Conservation (phyloP, 2,113 vertebrate species). For the Muntiacus reevesi region DNA sequence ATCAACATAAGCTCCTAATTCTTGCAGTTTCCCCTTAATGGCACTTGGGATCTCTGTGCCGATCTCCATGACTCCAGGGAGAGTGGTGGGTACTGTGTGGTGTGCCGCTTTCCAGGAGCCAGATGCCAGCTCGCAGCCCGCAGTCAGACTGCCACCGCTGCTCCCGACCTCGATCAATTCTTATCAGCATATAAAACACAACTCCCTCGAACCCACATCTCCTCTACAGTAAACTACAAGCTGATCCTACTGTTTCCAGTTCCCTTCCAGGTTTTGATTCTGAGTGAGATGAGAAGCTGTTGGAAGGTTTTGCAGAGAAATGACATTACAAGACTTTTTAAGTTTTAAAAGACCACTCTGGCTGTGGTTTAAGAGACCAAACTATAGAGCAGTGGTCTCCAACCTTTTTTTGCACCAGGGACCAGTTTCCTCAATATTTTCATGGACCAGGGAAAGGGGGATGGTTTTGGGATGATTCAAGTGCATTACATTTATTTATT, state of each 20-base stretch:
- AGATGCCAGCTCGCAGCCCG: background rate
- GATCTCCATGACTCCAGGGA: conserved; percentile 80
- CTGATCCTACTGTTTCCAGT: background rate
- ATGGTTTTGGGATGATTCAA: background rate
- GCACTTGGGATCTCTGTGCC: conserved; percentile 87
- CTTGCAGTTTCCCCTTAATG: conserved; percentile 96
- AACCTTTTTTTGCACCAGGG: background rate
- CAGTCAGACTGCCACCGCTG: background rate
- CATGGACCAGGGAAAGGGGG: background rate
- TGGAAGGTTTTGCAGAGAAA: background rate
- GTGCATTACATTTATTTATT: background rate
- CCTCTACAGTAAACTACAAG: background rate
- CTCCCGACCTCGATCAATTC: background rate
- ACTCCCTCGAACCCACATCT: background rate
- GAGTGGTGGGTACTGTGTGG: background rate
- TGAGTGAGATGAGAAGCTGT: background rate
- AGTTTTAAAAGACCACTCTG: background rate
- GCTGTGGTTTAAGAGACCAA: background rate
- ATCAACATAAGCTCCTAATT: conserved; percentile 98
- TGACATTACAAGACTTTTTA: background rate
- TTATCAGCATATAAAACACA: background rate
- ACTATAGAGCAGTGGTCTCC: background rate
- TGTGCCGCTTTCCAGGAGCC: background rate
- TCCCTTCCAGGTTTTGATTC: background rate
- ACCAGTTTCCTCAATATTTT: background rate